phyloP scores from a whole-genome alignment of 1,140 invertebrate species.

The Bombus waltoni region DNA sequence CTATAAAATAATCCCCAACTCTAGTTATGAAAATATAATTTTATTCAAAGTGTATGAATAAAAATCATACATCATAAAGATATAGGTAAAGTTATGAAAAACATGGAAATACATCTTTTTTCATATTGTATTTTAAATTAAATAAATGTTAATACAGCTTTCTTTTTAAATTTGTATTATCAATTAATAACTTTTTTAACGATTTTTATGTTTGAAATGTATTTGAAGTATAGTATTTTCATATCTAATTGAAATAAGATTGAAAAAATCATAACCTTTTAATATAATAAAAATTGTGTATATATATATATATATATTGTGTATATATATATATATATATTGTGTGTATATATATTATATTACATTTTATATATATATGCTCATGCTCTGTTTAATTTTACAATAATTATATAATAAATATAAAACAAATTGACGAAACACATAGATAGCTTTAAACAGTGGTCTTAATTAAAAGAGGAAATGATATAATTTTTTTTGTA shows the following conservation, averaged over 20 bases:
- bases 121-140: background rate
- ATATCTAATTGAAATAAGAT: background rate
- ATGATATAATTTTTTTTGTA: slow-evolving; percentile 81
- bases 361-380: too few species aligned
- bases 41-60: slow-evolving; percentile 24
- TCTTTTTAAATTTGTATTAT: background rate
- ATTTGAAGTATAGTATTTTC: background rate
- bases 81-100: background rate
- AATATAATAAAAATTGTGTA: background rate
- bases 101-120: background rate
- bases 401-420: slow-evolving; percentile 1
- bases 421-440: slow-evolving; percentile 50
- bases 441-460: slow-evolving; percentile 48
- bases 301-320: background rate
- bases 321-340: background rate
- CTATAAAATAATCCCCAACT: background rate
- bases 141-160: background rate
- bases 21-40: background rate
- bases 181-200: background rate
- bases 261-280: background rate
- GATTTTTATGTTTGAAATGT: background rate
- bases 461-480: slow-evolving; percentile 38
- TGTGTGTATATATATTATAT: too few species aligned
- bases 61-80: background rate
- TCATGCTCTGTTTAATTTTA: background rate